Evolutionary conservation across 2,113 vertebrate species (phyloP).

Genomic region (Cygnus atratus): DNA sequence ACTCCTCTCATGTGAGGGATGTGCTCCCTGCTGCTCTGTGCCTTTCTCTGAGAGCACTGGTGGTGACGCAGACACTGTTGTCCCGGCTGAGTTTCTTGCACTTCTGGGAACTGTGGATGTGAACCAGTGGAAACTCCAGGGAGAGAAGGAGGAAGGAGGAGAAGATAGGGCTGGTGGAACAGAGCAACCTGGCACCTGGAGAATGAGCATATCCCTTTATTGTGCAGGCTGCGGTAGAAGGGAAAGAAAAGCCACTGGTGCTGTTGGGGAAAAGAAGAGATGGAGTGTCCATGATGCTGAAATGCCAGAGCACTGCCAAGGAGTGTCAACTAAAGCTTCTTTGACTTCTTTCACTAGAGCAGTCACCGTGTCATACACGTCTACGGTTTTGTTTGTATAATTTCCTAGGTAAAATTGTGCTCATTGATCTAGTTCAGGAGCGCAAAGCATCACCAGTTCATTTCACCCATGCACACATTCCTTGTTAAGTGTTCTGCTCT

Average conservation of each 20-base stretch:
- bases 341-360: conserved; percentile 45
- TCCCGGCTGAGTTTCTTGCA: neutral
- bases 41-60: neutral
- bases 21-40: neutral
- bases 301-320: conserved; percentile 45
- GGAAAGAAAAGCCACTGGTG: conserved; percentile 43
- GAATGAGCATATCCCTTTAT: conserved; percentile 3
- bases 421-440: conserved; percentile 64
- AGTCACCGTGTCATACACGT: conserved; percentile 9
- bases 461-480: neutral
- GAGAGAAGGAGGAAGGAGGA: neutral
- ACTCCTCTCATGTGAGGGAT: neutral
- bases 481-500: conserved; percentile 82
- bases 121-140: neutral
- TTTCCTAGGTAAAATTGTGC: conserved; percentile 73
- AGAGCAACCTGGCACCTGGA: neutral
- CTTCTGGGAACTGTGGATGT: neutral
- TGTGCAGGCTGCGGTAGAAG: conserved; percentile 41
- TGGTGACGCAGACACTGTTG: conserved; percentile 7
- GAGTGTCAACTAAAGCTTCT: conserved; percentile 66
- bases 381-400: neutral
- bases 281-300: conserved; percentile 34
- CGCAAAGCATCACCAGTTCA: neutral
- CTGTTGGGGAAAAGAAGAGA: conserved; percentile 26
- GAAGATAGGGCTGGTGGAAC: neutral